Conservation (phyloP, 2,888 invertebrate species). For the Sabatieria punctata region DNA sequence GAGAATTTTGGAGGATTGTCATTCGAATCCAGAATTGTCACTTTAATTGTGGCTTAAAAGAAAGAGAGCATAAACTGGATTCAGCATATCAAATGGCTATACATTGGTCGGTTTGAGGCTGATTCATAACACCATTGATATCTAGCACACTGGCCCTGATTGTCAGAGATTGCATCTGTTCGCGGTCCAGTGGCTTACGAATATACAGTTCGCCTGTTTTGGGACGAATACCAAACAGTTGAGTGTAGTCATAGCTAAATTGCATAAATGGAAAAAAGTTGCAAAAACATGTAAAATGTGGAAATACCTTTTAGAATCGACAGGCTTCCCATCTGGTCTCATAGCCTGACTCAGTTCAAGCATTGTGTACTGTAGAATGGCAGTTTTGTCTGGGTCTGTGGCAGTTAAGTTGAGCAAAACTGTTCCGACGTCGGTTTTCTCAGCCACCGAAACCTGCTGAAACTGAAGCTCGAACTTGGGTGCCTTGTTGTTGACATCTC, state of each 20-base stretch:
- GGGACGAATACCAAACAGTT: neutral
- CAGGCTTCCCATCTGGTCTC: no score
- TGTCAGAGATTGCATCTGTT: slow-evolving; percentile 59
- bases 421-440: slow-evolving; percentile 33
- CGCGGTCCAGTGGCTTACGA: slow-evolving; percentile 56
- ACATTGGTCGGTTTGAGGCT: slow-evolving; percentile 2
- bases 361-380: no score
- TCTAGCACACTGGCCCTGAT: slow-evolving; percentile 64
- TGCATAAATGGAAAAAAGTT: no score
- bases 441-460: neutral
- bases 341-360: no score
- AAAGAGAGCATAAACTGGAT: neutral
- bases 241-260: slow-evolving; percentile 9
- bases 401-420: slow-evolving; percentile 51
- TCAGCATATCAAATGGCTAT: no score
- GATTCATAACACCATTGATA: slow-evolving; percentile 45
- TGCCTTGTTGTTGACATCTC: slow-evolving; percentile 78
- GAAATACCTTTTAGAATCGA: no score
- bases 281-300: no score
- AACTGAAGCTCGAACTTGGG: slow-evolving; percentile 45
- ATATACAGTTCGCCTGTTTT: slow-evolving; percentile 48
- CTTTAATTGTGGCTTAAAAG: slow-evolving; percentile 39
- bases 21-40: slow-evolving; percentile 56
- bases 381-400: slow-evolving; percentile 55
- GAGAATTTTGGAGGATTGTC: slow-evolving; percentile 16